These are phyloP conservation scores for Neogale vison DNA, from an alignment of 2,113 vertebrate species.

Conservation along the genomic window DNA sequence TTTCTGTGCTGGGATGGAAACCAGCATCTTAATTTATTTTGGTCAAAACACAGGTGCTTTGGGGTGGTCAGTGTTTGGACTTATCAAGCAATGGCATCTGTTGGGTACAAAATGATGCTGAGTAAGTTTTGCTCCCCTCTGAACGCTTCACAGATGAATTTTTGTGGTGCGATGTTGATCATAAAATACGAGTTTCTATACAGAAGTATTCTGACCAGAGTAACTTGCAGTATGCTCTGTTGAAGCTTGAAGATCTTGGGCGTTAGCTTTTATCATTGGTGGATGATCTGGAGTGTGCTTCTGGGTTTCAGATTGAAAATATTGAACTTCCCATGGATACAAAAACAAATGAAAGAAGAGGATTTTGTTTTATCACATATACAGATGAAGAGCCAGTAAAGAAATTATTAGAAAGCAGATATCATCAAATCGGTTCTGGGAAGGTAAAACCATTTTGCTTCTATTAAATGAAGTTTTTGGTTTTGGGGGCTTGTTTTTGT, in stretches of 20 bases:
- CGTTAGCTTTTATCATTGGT: not conserved
- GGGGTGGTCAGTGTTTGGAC: not conserved
- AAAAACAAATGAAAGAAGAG: constrained; percentile 93
- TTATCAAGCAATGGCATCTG: not conserved
- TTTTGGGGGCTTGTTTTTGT: too few species aligned
- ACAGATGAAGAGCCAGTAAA: constrained; percentile 93
- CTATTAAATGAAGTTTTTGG: not conserved
- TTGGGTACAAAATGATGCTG: not conserved
- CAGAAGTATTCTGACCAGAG: not conserved
- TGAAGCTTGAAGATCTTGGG: not conserved
- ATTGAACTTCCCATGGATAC: constrained; percentile 94
- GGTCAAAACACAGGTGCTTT: not conserved
- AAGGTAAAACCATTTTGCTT: constrained; percentile 84
- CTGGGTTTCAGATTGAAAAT: constrained; percentile 89
- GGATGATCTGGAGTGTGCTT: constrained; percentile 7
- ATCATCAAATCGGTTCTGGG: constrained; percentile 93
- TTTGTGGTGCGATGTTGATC: not conserved
- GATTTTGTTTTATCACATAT: constrained; percentile 93
- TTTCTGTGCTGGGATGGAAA: not conserved
- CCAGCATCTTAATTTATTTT: not conserved
- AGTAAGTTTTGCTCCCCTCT: not conserved
- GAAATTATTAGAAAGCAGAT: constrained; percentile 93
- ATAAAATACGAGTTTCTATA: not conserved
- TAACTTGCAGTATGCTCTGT: not conserved
- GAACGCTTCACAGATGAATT: not conserved